A percentile compares a stretch with the other conserved stretches of the same genome.
These are phyloP conservation scores for Notodonta dromedarius DNA, from an alignment of 2,888 invertebrate species.

Conservation along the genomic window DNA sequence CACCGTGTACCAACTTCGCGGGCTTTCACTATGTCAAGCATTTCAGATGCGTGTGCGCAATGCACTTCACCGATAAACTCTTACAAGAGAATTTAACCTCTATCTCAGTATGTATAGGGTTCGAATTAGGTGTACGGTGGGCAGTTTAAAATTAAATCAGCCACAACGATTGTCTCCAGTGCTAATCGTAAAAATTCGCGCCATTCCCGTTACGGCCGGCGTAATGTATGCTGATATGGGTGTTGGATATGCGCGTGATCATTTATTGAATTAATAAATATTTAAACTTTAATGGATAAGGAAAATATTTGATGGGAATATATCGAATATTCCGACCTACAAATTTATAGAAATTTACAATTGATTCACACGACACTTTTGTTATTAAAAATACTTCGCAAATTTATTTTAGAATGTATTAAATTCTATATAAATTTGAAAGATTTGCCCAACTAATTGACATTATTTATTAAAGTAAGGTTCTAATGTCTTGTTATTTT, in stretches of 20 bases:
- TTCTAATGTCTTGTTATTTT: too few relatives aligned
- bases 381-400: too few relatives aligned
- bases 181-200: slow-evolving; percentile 70
- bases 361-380: too few relatives aligned
- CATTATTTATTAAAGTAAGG: too few relatives aligned
- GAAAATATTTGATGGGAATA: not conserved
- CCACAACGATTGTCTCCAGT: slow-evolving; percentile 56
- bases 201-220: slow-evolving; percentile 48
- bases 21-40: slow-evolving; percentile 64
- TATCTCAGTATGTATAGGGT: slow-evolving; percentile 23
- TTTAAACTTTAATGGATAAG: slow-evolving; percentile 7
- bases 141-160: slow-evolving; percentile 64
- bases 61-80: slow-evolving; percentile 17
- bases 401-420: too few relatives aligned
- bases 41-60: slow-evolving; percentile 49
- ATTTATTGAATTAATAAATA: not conserved
- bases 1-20: slow-evolving; percentile 50
- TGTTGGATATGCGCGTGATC: slow-evolving; percentile 16
- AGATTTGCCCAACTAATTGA: too few relatives aligned
- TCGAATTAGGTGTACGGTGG: slow-evolving; percentile 15
- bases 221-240: slow-evolving; percentile 29
- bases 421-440: too few relatives aligned
- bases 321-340: too few relatives aligned
- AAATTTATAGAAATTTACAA: too few relatives aligned
- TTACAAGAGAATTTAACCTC: slow-evolving; percentile 20